These are phyloP conservation scores for Caenorhabditis drosophilae DNA, from an alignment of 2,888 invertebrate species.

Conservation along the genomic window DNA sequence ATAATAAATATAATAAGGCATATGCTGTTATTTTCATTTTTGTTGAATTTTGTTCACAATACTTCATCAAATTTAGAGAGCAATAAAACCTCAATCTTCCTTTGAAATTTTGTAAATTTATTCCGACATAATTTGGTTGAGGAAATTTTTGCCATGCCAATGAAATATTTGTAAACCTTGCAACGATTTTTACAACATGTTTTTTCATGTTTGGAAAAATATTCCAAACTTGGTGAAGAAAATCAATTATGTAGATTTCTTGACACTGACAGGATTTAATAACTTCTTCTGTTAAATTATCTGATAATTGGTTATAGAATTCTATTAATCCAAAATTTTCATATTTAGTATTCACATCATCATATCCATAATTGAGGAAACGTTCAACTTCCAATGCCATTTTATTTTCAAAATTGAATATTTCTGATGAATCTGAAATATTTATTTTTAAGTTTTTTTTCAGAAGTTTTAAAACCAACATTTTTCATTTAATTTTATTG, in stretches of 20 bases:
- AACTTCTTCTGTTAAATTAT: conserved; percentile 18
- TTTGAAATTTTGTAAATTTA: neutral
- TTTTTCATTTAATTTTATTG: neutral
- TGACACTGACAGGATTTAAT: conserved; percentile 6
- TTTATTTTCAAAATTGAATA: conserved; percentile 8
- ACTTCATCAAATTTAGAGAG: no score
- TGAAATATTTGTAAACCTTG: conserved; percentile 21
- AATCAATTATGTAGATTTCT: conserved; percentile 17
- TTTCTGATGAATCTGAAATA: neutral
- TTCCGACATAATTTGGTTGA: conserved; percentile 11
- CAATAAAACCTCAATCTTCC: neutral
- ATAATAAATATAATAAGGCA: no score
- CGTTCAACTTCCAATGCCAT: conserved; percentile 19
- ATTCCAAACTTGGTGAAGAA: conserved; percentile 13
- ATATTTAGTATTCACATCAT: neutral
- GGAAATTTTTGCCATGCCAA: conserved; percentile 18
- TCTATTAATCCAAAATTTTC: conserved; percentile 13
- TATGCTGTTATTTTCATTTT: no score
- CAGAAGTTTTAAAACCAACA: neutral
- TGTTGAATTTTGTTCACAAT: no score
- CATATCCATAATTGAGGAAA: conserved; percentile 13
- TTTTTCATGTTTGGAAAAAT: conserved; percentile 7
- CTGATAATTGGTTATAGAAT: conserved; percentile 21
- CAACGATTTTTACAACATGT: conserved; percentile 12
- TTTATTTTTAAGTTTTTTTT: no score